These are phyloP conservation scores for Drosophila monieri DNA, from an alignment of 2,888 invertebrate genomes.

Conservation along the genomic window DNA sequence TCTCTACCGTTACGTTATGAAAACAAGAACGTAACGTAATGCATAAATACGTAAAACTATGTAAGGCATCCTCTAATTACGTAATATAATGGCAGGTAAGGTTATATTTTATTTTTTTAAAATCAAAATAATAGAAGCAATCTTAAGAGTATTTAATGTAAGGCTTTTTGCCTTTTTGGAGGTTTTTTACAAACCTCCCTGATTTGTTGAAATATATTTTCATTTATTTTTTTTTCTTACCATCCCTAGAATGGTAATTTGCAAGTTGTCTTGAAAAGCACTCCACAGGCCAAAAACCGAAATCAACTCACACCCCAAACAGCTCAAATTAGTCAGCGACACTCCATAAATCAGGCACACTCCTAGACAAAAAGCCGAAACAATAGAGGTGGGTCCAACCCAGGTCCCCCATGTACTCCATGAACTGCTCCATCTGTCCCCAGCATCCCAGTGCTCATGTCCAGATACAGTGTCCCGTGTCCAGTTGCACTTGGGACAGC, in stretches of 20 bases:
- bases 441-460: background rate
- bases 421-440: background rate
- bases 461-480: conserved; percentile 1
- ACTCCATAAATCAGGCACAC: conserved; percentile 73
- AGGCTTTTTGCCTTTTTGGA: no score
- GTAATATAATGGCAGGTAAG: no score
- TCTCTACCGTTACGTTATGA: no score
- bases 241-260: conserved; percentile 37
- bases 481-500: conserved; percentile 41
- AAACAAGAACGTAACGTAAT: no score
- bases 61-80: no score
- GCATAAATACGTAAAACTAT: no score
- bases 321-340: conserved; percentile 75
- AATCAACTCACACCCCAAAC: conserved; percentile 34
- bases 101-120: no score
- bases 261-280: background rate
- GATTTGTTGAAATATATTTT: background rate
- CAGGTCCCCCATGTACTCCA: background rate
- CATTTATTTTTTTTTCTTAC: background rate
- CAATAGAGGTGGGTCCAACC: conserved; percentile 23
- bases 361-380: conserved; percentile 21
- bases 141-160: no score
- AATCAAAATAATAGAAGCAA: no score
- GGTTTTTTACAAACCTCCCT: no score
- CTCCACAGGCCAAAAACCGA: background rate